Conservation (phyloP, 2,113 vertebrate species). For the Isurus oxyrinchus region DNA sequence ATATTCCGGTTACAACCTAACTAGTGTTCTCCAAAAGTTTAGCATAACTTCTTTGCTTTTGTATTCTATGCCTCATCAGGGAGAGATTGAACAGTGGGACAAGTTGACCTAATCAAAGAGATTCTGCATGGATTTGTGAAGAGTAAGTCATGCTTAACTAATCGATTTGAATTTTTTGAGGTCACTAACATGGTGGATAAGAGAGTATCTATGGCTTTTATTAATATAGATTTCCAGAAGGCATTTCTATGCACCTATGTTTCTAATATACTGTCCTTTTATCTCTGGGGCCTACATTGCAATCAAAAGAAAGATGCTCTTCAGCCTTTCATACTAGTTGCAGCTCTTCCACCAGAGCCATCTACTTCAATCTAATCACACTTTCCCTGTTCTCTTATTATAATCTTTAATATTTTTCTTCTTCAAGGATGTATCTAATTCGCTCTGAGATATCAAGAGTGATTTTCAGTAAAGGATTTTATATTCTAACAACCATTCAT, state of each 20-base stretch:
- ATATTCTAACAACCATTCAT: neutral
- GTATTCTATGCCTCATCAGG: neutral
- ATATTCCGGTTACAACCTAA: neutral
- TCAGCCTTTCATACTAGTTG: neutral
- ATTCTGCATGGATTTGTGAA: neutral
- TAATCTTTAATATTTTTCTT: neutral
- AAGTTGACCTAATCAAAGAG: neutral
- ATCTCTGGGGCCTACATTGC: neutral
- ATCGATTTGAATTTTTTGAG: neutral
- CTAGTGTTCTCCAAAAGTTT: neutral
- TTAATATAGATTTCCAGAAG: neutral
- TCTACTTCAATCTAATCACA: neutral
- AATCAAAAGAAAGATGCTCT: neutral
- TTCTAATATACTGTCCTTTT: neutral
- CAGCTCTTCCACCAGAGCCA: neutral
- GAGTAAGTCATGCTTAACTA: neutral
- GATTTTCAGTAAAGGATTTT: neutral
- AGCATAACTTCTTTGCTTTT: neutral
- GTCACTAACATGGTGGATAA: neutral
- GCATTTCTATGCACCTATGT: neutral
- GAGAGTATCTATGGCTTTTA: neutral
- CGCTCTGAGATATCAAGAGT: neutral
- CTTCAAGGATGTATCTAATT: neutral
- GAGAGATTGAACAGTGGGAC: neutral
- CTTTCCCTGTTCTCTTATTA: neutral